Conservation (phyloP, 2,888 invertebrate species). For the Agrilus mali region DNA sequence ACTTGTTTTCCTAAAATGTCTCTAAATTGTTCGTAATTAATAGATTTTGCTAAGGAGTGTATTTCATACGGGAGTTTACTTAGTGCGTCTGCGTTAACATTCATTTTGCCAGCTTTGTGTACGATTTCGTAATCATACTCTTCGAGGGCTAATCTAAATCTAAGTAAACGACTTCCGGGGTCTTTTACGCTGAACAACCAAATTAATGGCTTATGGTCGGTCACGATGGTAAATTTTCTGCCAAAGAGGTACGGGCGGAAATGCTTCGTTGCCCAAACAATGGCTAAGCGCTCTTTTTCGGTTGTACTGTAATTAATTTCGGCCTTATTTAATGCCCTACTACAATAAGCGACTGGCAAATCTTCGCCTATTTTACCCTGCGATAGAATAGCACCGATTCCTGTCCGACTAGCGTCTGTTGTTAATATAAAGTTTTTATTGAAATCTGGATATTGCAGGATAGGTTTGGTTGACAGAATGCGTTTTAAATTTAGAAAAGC, state of each 20-base stretch:
- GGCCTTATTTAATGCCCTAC: conserved; percentile 10
- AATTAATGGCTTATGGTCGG: conserved; percentile 12
- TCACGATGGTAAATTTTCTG: conserved; percentile 6
- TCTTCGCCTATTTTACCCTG: conserved; percentile 13
- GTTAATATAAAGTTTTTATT: conserved; percentile 14
- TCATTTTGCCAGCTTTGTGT: no score
- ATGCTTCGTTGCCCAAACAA: conserved; percentile 13
- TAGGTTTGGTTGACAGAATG: conserved; percentile 11
- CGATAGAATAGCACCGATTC: conserved; percentile 14
- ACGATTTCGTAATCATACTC: no score
- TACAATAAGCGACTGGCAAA: conserved; percentile 13
- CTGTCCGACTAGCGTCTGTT: conserved; percentile 14
- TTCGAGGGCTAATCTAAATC: no score
- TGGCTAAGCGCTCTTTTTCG: conserved; percentile 14
- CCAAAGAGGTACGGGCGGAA: conserved; percentile 14
- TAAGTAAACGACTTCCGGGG: no score
- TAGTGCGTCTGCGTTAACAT: no score
- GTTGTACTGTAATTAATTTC: conserved; percentile 10
- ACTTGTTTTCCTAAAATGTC: background rate
- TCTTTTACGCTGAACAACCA: conserved; percentile 4
- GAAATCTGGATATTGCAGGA: conserved; percentile 17
- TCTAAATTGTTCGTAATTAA: no score
- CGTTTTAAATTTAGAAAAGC: conserved; percentile 11
- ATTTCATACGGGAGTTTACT: no score
- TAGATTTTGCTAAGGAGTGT: no score